A percentile compares a stretch with the other conserved stretches of the same genome.
These are phyloP conservation scores for Fratercula arctica DNA, from an alignment of 2,797 vertebrate species.

Conservation along the genomic window DNA sequence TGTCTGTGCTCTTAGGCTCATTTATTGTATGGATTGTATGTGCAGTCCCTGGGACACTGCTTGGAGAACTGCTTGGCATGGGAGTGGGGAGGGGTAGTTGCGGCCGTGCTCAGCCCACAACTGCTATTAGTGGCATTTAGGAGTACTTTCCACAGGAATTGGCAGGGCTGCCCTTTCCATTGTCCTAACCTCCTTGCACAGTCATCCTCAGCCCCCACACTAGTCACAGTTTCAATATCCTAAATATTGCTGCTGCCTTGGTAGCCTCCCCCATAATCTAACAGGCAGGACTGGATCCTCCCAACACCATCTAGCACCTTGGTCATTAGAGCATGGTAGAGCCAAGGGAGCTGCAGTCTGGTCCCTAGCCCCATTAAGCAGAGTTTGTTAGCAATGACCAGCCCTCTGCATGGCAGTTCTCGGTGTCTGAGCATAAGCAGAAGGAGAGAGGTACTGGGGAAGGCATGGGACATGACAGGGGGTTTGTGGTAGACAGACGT, in stretches of 20 bases:
- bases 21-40: neutral
- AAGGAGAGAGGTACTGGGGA: neutral
- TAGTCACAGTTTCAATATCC: neutral
- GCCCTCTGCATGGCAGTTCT: neutral
- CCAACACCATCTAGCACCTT: neutral
- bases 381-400: neutral
- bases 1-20: neutral
- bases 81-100: neutral
- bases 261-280: neutral
- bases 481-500: neutral
- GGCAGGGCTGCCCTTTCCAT: neutral
- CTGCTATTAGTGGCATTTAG: neutral
- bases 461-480: neutral
- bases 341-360: neutral
- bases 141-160: neutral
- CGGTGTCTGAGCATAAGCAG: rapidly evolving
- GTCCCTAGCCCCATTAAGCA: neutral
- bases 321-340: neutral
- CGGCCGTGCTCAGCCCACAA: neutral
- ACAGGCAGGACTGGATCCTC: neutral
- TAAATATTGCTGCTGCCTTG: neutral
- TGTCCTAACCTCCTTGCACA: neutral
- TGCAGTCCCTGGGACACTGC: neutral
- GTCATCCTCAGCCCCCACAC: neutral
- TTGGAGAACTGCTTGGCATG: too few relatives aligned